phyloP scores from a whole-genome alignment of 30 jellyfish, hydroid and myxozoan species.

The Turritopsis dohrnii region DNA sequence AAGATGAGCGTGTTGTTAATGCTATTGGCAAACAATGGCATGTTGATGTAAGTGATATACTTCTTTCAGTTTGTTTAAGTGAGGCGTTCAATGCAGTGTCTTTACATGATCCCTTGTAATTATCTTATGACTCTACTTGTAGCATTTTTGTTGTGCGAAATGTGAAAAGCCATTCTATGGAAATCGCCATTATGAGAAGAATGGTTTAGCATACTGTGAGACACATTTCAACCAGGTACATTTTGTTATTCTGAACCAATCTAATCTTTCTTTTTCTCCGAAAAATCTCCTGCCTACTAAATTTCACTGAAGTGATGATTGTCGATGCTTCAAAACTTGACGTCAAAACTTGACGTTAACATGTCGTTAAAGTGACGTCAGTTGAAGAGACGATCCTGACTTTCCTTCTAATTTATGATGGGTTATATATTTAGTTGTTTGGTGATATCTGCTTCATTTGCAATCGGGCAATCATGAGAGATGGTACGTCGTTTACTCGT shows the following conservation, averaged over 20 bases:
- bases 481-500: no score
- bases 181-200: conserved; percentile 87
- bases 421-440: conserved; percentile 52
- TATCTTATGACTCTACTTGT: not conserved
- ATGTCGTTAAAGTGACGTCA: no score
- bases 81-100: no score
- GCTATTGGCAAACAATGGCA: conserved; percentile 98
- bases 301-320: not conserved
- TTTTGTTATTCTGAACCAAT: not conserved
- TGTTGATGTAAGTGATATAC: conserved; percentile 60
- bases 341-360: no score
- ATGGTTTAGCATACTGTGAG: conserved; percentile 94
- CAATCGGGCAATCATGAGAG: conserved; percentile 93
- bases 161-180: conserved; percentile 97
- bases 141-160: conserved; percentile 99
- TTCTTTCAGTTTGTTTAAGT: not conserved
- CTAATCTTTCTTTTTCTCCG: not conserved
- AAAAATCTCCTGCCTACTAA: not conserved
- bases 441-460: conserved; percentile 96
- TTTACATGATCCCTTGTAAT: not conserved
- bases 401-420: no score
- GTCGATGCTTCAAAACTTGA: no score
- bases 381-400: no score
- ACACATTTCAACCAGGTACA: conserved; percentile 92
- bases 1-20: conserved; percentile 89